phyloP scores from a whole-genome alignment of 37 sponge, comb jelly and placozoan genomes.

The Aplysina aerophoba region DNA sequence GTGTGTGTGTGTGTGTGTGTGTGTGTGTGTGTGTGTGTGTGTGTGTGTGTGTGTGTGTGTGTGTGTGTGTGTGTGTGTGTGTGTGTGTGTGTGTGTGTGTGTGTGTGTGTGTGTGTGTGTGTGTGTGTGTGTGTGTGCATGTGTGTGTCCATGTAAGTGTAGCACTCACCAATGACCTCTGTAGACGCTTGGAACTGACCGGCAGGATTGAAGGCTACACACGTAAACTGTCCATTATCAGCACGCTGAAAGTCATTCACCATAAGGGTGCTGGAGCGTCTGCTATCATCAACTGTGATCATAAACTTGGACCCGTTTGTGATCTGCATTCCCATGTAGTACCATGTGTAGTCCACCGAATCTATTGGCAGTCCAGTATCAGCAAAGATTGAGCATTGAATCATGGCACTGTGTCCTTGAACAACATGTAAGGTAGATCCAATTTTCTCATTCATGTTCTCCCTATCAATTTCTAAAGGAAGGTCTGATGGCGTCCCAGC shows the following conservation, averaged over 20 bases:
- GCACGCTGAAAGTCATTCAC: neutral
- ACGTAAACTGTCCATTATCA: neutral
- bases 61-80: too few relatives aligned
- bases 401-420: neutral
- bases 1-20: too few relatives aligned
- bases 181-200: neutral
- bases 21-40: too few relatives aligned
- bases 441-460: neutral
- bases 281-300: neutral
- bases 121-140: too few relatives aligned
- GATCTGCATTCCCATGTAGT: slow-evolving; percentile 17
- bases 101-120: too few relatives aligned
- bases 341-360: slow-evolving; percentile 14
- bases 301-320: neutral
- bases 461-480: neutral
- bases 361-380: neutral
- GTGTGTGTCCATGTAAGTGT: too few relatives aligned
- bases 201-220: slow-evolving; percentile 19
- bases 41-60: too few relatives aligned
- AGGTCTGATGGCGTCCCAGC: neutral
- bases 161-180: too few relatives aligned
- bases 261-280: neutral
- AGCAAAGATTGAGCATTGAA: neutral
- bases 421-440: neutral
- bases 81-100: too few relatives aligned